Evolutionary conservation across 64 coral and sea anemone genomes (phyloP), one percentile per base, ranked within the genome.

Genomic region (Dendronephthya gigantea): DNA sequence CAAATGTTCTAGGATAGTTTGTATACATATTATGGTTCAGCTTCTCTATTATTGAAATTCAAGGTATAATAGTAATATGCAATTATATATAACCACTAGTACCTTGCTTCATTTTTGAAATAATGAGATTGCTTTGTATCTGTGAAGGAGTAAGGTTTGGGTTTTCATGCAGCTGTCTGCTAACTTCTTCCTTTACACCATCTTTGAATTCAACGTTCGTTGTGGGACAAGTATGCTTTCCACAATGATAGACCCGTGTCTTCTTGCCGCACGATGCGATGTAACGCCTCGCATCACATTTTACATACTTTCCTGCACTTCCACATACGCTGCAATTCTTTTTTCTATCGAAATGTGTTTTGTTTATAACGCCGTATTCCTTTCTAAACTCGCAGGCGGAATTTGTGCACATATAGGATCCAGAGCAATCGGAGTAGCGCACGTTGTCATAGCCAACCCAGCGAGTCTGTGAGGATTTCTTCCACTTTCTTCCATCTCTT

Each of bases 381-480:
- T 38, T 86, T 83, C 82, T 90, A 70, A 86, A 90, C 2, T 86
- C 48, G 39, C 75, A 90, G 12, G 58, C 31, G 40, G 62, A 58
- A 33, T 91, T 86, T 4, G 16, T 23, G 41, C 84, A 91, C 43
- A 16, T 25, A 68, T 86, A 87, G 7, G 90, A 91, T 16, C 84
- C 90, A 43, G 81, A 83, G 37, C 90, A 91, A 40, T 91, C 90
- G 0, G 90, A 85, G 79, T 90, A 90, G 6, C 89, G 62, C 0
- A 90, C 83, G 49, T 75, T 86, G 8, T 40, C 43, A 66, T 58
- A 72, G 6, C 48, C 70, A 47, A 37, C 68, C 89, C 84, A 90
- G 14, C 48, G 34, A 47, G 38, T 68, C n/a, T 86, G 58, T 19
- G 56, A 62, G 39, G 27, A 31, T 69, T 86, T 86, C 37, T 86